A percentile compares a stretch with the other conserved stretches of the same genome.
phyloP scores from a whole-genome alignment of 2,888 invertebrate species.

The Eilema griseolum region DNA sequence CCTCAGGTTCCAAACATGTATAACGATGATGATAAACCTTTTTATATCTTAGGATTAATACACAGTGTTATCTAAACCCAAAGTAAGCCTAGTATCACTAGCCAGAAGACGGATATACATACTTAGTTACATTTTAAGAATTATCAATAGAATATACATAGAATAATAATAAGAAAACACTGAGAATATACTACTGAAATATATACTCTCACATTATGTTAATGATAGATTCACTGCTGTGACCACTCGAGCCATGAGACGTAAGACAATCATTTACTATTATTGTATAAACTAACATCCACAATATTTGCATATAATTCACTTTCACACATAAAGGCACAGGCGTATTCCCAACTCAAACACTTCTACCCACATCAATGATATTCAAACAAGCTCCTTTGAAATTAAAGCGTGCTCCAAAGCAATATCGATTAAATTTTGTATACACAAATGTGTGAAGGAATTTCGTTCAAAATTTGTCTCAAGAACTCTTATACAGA shows the following conservation, averaged over 20 bases:
- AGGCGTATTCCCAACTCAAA: constrained; percentile 1
- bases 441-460: neutral
- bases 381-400: constrained; percentile 14
- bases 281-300: neutral
- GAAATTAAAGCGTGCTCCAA: neutral
- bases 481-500: neutral
- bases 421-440: neutral
- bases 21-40: too few relatives aligned
- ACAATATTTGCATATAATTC: neutral
- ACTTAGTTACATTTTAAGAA: too few relatives aligned
- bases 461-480: neutral
- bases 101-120: too few relatives aligned
- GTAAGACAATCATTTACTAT: neutral
- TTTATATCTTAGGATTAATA: too few relatives aligned
- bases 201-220: too few relatives aligned
- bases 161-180: too few relatives aligned
- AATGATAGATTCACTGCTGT: neutral
- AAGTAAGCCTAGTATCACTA: too few relatives aligned
- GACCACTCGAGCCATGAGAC: neutral
- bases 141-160: too few relatives aligned
- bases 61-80: too few relatives aligned
- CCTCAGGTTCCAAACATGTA: too few relatives aligned
- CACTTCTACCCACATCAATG: constrained; percentile 6
- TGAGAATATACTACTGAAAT: neutral
- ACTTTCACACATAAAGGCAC: constrained; percentile 1